These are phyloP conservation scores for Homarus americanus DNA, from an alignment of 1,140 invertebrate species.

Conservation along the genomic window DNA sequence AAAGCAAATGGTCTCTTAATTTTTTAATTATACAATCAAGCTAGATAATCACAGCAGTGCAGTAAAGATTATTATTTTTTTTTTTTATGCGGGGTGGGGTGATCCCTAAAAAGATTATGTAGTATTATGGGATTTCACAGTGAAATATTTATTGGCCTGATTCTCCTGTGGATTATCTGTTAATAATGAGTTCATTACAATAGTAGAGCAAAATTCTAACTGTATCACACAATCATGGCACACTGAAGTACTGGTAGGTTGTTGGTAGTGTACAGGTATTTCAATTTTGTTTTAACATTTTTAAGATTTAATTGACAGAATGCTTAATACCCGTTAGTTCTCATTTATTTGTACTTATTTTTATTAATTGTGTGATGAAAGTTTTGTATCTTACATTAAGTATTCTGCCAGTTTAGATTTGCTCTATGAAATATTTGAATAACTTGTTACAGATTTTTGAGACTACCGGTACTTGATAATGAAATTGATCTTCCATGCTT, in stretches of 20 bases:
- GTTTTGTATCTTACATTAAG: too few relatives aligned
- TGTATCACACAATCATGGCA: background rate
- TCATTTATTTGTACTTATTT: background rate
- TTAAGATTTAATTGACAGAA: background rate
- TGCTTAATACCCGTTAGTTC: background rate
- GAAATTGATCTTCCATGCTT: background rate
- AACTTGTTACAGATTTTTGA: background rate
- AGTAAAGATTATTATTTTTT: too few relatives aligned
- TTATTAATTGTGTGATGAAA: background rate
- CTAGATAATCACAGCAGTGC: too few relatives aligned
- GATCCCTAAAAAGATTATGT: too few relatives aligned
- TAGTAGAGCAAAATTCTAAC: background rate
- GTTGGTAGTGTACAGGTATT: background rate
- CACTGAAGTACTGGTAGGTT: background rate
- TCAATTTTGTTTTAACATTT: background rate
- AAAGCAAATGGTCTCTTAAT: too few relatives aligned
- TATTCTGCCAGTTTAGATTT: background rate
- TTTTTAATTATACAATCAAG: too few relatives aligned
- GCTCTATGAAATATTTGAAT: background rate
- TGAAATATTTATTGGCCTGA: background rate
- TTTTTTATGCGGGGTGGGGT: too few relatives aligned
- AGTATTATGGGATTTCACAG: background rate
- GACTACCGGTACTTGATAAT: background rate
- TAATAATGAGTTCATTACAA: background rate
- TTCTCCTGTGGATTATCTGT: background rate